Conservation (phyloP, 2,113 vertebrate species). For the Falcunculus frontatus region DNA sequence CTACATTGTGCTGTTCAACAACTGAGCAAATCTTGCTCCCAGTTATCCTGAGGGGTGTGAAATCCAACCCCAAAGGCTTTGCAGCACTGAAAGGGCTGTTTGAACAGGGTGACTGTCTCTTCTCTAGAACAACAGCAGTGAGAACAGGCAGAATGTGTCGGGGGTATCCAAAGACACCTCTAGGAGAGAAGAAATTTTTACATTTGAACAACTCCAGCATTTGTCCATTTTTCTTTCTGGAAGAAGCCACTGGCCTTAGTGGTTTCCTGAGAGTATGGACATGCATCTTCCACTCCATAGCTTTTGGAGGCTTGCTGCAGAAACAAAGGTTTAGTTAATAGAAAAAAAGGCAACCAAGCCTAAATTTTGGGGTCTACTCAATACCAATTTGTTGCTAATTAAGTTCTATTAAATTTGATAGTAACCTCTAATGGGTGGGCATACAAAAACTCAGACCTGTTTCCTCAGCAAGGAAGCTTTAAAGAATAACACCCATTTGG, state of each 20-base stretch:
- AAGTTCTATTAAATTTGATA: conserved; percentile 30
- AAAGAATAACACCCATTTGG: conserved; percentile 38
- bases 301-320: background rate
- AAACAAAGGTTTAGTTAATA: conserved; percentile 60
- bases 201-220: background rate
- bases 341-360: conserved; percentile 48
- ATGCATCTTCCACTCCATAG: background rate
- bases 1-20: background rate
- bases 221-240: background rate
- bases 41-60: background rate
- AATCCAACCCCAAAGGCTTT: background rate
- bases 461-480: conserved; percentile 33
- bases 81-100: background rate
- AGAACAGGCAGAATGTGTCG: background rate
- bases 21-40: background rate
- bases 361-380: conserved; percentile 44
- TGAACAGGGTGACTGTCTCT: background rate
- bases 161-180: background rate
- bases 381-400: background rate
- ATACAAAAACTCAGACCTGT: background rate
- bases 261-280: background rate
- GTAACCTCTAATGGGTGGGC: background rate
- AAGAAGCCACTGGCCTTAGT: background rate
- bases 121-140: background rate
- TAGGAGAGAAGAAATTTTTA: background rate